Evolutionary conservation across 2,113 vertebrate species (phyloP), one percentile per base, ranked within the genome.

Genomic region (Bolborhynchus lineola): DNA sequence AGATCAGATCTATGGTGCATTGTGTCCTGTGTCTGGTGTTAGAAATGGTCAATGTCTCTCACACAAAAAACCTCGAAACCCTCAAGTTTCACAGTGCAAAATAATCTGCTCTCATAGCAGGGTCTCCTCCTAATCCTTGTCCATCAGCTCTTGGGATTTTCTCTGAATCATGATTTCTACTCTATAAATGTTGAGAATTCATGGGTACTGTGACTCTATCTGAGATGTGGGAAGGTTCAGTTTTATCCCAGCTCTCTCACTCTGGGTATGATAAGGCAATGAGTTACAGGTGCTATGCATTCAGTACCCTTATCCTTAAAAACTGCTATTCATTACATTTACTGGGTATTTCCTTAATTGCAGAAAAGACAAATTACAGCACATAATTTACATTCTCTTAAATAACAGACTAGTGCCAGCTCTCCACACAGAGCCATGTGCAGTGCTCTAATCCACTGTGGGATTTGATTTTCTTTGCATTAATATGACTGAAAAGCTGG

Each of bases 151-250:
- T 13, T 67, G 82, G 75, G 13, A 37, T 85, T 72, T n/a, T 53
- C 77, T 50, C 35, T 7, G 25, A 24, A 50, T 41, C 7, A 4
- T 15, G 55, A 20, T 50, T 76, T 84, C 41, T 71, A 23, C 19
- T 7, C 52, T 12, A 1, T 33, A 16, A 39, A 24, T 11, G 6
- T 9, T 63, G 76, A 82, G 57, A 41, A 37, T 83, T 29, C 2
- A 2, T 4, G 70, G 7, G 3, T 31, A 14, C 59, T 16, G 1
- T 23, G 55, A 4, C 41, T 82, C 62, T 60, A 67, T 69, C 75
- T 47, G 1, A 12, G 2, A 7, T 3, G 10, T 11, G 59, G 33
- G n/a, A 52, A 67, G 25, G 57, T 39, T 69, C 2, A 0, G 3
- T 18, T 70, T 62, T 63, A 12, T 24, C 52, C 47, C 55, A 42